These are phyloP conservation scores for Otocyon megalotis DNA, from an alignment of 2,113 vertebrate genomes.

Conservation along the genomic window DNA sequence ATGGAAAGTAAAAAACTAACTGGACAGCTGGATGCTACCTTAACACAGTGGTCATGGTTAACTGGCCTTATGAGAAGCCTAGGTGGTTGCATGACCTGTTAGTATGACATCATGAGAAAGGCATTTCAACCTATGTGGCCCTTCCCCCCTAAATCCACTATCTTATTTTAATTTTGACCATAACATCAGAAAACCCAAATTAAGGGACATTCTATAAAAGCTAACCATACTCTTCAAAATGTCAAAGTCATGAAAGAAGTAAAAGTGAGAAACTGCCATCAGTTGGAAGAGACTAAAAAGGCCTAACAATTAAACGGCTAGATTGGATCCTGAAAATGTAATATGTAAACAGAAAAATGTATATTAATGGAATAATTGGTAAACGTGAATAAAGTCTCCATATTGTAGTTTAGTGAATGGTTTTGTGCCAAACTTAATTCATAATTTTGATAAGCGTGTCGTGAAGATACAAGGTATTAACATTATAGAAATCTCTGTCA, in stretches of 20 bases:
- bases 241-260: not conserved
- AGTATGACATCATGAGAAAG: not conserved
- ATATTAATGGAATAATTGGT: not conserved
- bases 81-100: not conserved
- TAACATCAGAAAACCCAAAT: not conserved
- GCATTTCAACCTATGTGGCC: not conserved
- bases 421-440: not conserved
- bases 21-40: not conserved
- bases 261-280: not conserved
- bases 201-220: not conserved
- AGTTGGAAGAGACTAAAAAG: not conserved
- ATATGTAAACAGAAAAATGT: not conserved
- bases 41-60: not conserved
- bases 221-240: not conserved
- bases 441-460: not conserved
- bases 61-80: not conserved
- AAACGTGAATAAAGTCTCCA: not conserved
- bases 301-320: not conserved
- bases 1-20: not conserved
- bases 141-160: not conserved
- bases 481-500: not conserved
- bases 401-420: not conserved
- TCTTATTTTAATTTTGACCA: not conserved
- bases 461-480: not conserved
- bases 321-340: not conserved